phyloP scores from a whole-genome alignment of 2,888 invertebrate species.

The Latrodectus elegans region DNA sequence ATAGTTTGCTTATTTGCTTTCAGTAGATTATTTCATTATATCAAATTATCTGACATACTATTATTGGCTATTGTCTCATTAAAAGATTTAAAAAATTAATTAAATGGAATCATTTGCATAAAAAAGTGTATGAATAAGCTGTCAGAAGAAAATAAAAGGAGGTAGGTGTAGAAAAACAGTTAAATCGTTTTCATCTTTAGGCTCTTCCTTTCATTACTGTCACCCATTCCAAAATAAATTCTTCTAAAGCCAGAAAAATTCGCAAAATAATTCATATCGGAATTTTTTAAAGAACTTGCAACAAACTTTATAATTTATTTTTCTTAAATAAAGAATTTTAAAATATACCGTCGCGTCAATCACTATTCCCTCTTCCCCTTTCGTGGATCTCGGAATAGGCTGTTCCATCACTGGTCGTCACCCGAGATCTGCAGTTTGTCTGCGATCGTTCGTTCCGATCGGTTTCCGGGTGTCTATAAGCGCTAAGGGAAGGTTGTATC shows the following conservation, averaged over 20 bases:
- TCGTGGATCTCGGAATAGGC: slow-evolving; percentile 28
- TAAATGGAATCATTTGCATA: slow-evolving; percentile 6
- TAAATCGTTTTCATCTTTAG: slow-evolving; percentile 48
- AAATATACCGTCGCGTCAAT: neutral
- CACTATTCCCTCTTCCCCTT: neutral
- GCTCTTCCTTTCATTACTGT: slow-evolving; percentile 16
- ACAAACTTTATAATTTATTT: neutral
- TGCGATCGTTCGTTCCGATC: slow-evolving; percentile 43
- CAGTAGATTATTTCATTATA: no score
- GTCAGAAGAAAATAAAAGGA: slow-evolving; percentile 24
- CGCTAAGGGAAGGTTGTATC: slow-evolving; percentile 57
- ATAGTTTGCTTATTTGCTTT: no score
- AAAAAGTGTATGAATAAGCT: slow-evolving; percentile 5
- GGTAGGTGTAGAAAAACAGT: slow-evolving; percentile 54
- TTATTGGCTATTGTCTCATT: no score
- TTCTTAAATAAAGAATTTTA: neutral
- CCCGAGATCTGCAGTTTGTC: slow-evolving; percentile 53
- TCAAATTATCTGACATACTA: no score
- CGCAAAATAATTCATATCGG: no score
- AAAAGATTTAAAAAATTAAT: neutral
- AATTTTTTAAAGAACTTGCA: neutral
- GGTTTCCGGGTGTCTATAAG: slow-evolving; percentile 56
- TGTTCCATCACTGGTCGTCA: slow-evolving; percentile 34
- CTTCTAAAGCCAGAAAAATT: no score
- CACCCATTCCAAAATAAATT: neutral